Evolutionary conservation across 2,888 invertebrate genomes (phyloP), one percentile per base, ranked within the genome.

Genomic region (Hipparchia semele): DNA sequence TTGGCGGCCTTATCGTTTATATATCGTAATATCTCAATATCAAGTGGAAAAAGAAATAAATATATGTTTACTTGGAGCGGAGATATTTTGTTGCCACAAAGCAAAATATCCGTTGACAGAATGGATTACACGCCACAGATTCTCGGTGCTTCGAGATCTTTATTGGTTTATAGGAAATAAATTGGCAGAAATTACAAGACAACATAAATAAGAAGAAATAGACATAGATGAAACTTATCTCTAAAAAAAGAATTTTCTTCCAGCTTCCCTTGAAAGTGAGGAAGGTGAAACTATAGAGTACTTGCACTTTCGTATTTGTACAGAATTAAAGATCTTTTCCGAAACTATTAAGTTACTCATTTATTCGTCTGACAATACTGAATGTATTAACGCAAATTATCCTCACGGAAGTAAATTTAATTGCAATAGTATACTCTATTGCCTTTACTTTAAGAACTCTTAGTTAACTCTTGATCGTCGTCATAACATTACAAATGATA

Each of bases 341-440:
- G 49, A 64, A 67, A 13, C 67, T 56, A 67, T 67, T 67, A 56
- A 67, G 12, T 45, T 56, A 67, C 67, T 45, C 8, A 33, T 33
- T 13, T 10, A 51, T 64, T 64, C 9, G 13, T 39, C 61, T 64
- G 49, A 64, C 62, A 64, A 64, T 53, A 67, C n/a, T 45, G n/a
- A 39, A 54, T 45, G 56, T 56, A 67, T 6, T 9, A 33, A 67
- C 54, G 56, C 56, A 53, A 66, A 54, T 39, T 66, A 54, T 13
- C 9, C 7, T 66, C 39, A 46, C 53, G 12, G 7, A 10, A 46
- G 13, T n/a, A 2, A 9, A 12, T 7, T 45, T 7, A 13, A 13
- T 7, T 71, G 54, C 6, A 45, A 71, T 61, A 60, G 45, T 67
- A 12, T 46, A 60, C 71, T 67, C 39, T 71, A 53, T 23, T 6